phyloP scores from a whole-genome alignment of 2,113 vertebrate species.

The Erpornis zantholeuca region DNA sequence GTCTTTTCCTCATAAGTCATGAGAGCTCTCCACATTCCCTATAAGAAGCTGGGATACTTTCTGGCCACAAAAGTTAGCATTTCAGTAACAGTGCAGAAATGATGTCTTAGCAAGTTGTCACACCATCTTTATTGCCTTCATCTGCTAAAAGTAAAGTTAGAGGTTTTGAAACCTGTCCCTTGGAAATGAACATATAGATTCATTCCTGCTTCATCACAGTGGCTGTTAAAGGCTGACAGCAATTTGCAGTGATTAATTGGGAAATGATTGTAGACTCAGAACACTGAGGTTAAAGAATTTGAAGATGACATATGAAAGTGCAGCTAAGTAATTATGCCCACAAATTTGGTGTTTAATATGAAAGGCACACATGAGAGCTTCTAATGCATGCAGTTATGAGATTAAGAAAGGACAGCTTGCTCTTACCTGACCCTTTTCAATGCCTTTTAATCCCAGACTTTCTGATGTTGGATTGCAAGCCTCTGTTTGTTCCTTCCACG shows the following conservation, averaged over 20 bases:
- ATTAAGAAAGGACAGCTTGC: neutral
- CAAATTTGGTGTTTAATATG: conserved; percentile 60
- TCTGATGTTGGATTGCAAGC: neutral
- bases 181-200: conserved; percentile 42
- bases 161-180: neutral
- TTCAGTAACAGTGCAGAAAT: conserved; percentile 25
- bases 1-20: neutral
- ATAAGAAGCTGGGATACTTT: conserved; percentile 8
- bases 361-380: conserved; percentile 29
- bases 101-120: conserved; percentile 32
- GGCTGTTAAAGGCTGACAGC: conserved; percentile 66
- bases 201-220: conserved; percentile 48
- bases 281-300: conserved; percentile 63
- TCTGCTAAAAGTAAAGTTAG: conserved; percentile 7
- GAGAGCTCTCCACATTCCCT: neutral
- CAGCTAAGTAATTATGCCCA: conserved; percentile 64
- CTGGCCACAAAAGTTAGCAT: neutral
- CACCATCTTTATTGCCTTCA: conserved; percentile 35
- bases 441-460: neutral
- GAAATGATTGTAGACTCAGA: conserved; percentile 57
- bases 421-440: neutral
- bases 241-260: conserved; percentile 67
- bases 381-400: neutral
- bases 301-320: conserved; percentile 69
- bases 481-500: neutral